Evolutionary conservation across 2,113 vertebrate genomes (phyloP), one percentile per base, ranked within the genome.

Genomic region (Notarius lentiginosus): DNA sequence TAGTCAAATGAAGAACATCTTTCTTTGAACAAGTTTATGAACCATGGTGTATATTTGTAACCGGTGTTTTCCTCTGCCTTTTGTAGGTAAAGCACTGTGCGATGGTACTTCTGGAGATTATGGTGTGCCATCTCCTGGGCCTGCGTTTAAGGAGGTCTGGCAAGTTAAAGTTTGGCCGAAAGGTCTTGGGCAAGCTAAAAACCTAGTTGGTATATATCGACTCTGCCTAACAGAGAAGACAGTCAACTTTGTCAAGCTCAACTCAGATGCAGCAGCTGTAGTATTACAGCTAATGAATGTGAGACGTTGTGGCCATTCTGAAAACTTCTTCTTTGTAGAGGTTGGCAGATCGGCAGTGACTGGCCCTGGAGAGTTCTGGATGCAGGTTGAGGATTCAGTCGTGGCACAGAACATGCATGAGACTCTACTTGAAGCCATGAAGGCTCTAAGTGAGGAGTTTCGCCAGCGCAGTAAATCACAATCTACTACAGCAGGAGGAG

Each of bases 351-450:
- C 94, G 0, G 96, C 94, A 0, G 94, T 96, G 65, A 96, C 94
- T 0, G 95, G 96, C 18, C 96, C 96, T 0, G 94, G 96, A 66
- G 96, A 96, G 93, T 95, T 97, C 91, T 97, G 96, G 96, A 96
- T 97, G 95, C 95, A 96, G 94, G 96, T 96, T 34, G 96, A 96
- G 0, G 95, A 97, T 75, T 93, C 95, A 0, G 94, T 95, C 30
- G 95, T 96, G 51, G 96, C 96, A 73, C 95, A 96, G 91, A 97
- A 96, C 93, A 97, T 97, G 93, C 96, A 96, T 5, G 94, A 97
- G 91, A 96, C 95, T 0, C 92, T 97, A 61, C 91, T 96, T 27
- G 95, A 96, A 41, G 94, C 96, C 65, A 96, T 96, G 96, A 97
- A 96, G 89, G 92, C 93, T 0, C 90, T 96, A 73, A 96, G 95